phyloP scores from a whole-genome alignment of 1,140 invertebrate species.

The Drosophila obscura region DNA sequence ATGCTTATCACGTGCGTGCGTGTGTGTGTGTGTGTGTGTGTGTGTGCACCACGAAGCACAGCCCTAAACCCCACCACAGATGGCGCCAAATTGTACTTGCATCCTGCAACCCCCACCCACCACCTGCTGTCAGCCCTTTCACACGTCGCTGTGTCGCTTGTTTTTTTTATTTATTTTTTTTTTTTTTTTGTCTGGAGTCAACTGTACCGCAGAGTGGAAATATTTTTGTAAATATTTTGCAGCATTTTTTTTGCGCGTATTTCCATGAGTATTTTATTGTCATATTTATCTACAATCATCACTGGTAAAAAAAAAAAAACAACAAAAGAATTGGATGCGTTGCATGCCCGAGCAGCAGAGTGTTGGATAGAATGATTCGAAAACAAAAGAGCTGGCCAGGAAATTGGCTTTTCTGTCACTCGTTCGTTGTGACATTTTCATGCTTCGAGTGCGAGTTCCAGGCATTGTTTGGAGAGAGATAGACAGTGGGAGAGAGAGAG shows the following conservation, averaged over 20 bases:
- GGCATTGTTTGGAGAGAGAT: slow-evolving; percentile 44
- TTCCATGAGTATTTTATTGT: slow-evolving; percentile 74
- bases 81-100: slow-evolving; percentile 59
- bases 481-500: no score
- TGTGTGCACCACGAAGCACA: no score
- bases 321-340: no score
- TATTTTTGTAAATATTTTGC: slow-evolving; percentile 56
- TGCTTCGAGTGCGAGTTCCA: slow-evolving; percentile 23
- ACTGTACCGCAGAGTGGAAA: slow-evolving; percentile 46
- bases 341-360: no score
- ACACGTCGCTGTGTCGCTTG: slow-evolving; percentile 5
- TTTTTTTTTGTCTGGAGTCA: slow-evolving; percentile 3
- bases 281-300: slow-evolving; percentile 74
- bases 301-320: slow-evolving; percentile 1
- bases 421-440: slow-evolving; percentile 29
- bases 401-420: slow-evolving; percentile 56
- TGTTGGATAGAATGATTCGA: slow-evolving; percentile 4
- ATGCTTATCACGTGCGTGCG: slow-evolving; percentile 77
- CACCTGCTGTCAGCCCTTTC: slow-evolving; percentile 27
- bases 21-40: slow-evolving; percentile 48
- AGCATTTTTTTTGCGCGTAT: slow-evolving; percentile 19
- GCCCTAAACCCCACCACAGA: slow-evolving; percentile 41
- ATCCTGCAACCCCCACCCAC: background rate
- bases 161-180: slow-evolving; percentile 23
- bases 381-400: slow-evolving; percentile 57